phyloP scores from a whole-genome alignment of 1,140 invertebrate species.

The Macrocentrus cingulum region DNA sequence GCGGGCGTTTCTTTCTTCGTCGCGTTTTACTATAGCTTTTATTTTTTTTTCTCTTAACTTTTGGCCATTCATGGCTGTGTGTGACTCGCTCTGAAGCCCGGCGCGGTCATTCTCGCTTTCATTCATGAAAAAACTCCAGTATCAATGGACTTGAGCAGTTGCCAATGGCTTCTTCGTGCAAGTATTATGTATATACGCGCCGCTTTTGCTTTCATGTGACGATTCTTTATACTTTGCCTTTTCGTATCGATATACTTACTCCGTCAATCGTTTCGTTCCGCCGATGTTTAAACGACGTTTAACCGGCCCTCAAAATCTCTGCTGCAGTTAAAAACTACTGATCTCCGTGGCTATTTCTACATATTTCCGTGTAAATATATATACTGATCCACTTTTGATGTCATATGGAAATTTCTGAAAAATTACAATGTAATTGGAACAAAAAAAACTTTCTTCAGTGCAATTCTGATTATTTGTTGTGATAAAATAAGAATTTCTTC shows the following conservation, averaged over 20 bases:
- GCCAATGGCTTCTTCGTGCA: constrained; percentile 15
- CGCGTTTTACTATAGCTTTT: background rate
- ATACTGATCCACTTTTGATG: too few species aligned
- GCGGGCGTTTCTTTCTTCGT: constrained; percentile 28
- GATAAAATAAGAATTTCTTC: too few species aligned
- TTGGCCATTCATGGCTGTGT: constrained; percentile 17
- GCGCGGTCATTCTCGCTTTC: constrained; percentile 13
- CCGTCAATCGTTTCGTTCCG: constrained; percentile 12
- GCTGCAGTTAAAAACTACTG: too few species aligned
- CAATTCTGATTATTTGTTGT: too few species aligned
- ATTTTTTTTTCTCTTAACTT: background rate
- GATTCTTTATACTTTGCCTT: too few species aligned
- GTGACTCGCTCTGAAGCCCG: constrained; percentile 11
- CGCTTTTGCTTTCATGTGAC: background rate
- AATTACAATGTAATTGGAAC: too few species aligned
- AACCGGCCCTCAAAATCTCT: constrained; percentile 17
- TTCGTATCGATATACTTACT: constrained; percentile 35
- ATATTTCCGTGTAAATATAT: too few species aligned
- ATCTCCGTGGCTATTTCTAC: too few species aligned
- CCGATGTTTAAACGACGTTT: constrained; percentile 40
- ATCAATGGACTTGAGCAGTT: constrained; percentile 13
- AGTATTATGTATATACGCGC: constrained; percentile 5
- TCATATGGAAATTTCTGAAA: too few species aligned
- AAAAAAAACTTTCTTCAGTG: too few species aligned
- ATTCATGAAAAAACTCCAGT: constrained; percentile 19